Conservation (phyloP, 2,113 vertebrate species). For the Macrotus californicus region DNA sequence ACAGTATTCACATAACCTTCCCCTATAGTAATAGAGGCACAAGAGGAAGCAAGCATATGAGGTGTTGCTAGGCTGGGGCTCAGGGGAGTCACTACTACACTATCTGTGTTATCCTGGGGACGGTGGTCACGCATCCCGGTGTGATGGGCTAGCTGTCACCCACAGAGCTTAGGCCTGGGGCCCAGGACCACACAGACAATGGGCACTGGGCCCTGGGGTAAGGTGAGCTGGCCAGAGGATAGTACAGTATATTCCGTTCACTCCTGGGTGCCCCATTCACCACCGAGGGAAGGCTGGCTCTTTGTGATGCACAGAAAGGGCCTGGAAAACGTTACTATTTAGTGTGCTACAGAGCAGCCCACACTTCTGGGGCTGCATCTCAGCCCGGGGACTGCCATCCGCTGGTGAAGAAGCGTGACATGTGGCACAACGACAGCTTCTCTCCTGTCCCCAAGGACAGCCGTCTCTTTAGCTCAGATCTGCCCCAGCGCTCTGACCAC, state of each 20-base stretch:
- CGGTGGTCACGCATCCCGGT: neutral
- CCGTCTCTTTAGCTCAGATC: neutral
- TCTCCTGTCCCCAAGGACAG: neutral
- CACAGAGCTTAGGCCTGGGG: neutral
- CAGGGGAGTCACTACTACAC: neutral
- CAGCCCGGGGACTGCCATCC: neutral
- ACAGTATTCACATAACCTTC: conserved; percentile 47
- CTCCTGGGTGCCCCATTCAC: neutral
- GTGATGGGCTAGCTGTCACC: neutral
- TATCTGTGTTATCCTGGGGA: neutral
- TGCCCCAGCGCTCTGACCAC: neutral
- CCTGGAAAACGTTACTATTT: neutral
- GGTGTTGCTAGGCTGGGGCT: neutral
- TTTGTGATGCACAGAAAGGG: neutral
- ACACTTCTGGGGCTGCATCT: neutral
- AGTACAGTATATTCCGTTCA: neutral
- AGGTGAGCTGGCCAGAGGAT: neutral
- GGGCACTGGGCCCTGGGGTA: neutral
- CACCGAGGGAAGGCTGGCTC: neutral
- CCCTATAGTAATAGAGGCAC: conserved; percentile 13
- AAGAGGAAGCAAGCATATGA: conserved; percentile 6
- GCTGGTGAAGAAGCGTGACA: neutral
- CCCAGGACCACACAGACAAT: neutral
- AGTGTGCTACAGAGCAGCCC: neutral
- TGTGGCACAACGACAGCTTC: neutral